Base-by-base conservation (phyloP, 1,140 invertebrate species). In the Gryon sp. region DNA sequence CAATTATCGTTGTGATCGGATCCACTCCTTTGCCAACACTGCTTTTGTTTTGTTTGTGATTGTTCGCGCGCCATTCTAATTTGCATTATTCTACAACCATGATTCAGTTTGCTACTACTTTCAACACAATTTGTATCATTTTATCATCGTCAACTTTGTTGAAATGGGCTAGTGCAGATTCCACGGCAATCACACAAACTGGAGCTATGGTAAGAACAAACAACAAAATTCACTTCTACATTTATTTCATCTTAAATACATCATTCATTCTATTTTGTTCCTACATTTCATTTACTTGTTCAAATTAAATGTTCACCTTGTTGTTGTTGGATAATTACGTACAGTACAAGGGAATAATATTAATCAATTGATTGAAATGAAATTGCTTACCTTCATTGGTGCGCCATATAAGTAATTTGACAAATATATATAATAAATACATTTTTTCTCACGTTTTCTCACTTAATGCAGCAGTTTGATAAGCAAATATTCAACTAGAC, bases 101-200 rank as follows among this genome's bases (percentile, higher is more conserved):
- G n/a, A n/a, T n/a, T n/a, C n/a, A n/a, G n/a, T n/a, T n/a, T n/a
- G n/a, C n/a, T n/a, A n/a, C n/a, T n/a, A n/a, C n/a, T n/a, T n/a
- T n/a, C n/a, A n/a, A n/a, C n/a, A n/a, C n/a, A n/a, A n/a, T n/a
- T n/a, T n/a, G n/a, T n/a, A n/a, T n/a, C n/a, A n/a, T n/a, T n/a
- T n/a, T n/a, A n/a, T n/a, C n/a, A n/a, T n/a, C n/a, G n/a, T n/a
- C n/a, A n/a, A n/a, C n/a, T n/a, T n/a, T n/a, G n/a, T n/a, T n/a
- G n/a, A n/a, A n/a, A n/a, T n/a, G n/a, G n/a, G n/a, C n/a, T n/a
- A n/a, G n/a, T n/a, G n/a, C n/a, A n/a, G n/a, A n/a, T n/a, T n/a
- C n/a, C n/a, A n/a, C n/a, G n/a, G n/a, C n/a, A n/a, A n/a, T 78
- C 36, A 45, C 60, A 18, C 59, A 78, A 45, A 78, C 75, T 11